These are phyloP conservation scores for Microcaecilia unicolor DNA, from an alignment of 2,797 vertebrate species.

Conservation along the genomic window DNA sequence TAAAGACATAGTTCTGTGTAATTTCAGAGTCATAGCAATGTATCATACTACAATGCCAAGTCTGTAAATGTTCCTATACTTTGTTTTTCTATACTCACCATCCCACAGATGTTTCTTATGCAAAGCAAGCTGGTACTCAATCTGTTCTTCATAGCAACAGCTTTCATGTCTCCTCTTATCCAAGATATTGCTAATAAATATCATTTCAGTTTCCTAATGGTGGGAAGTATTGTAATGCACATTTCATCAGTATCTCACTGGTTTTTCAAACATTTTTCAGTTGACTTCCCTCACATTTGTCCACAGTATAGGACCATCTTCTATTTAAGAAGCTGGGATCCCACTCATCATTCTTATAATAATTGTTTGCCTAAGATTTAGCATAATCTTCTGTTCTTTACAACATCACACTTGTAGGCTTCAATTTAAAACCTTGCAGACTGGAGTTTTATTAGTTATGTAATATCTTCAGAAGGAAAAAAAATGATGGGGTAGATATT, in stretches of 20 bases:
- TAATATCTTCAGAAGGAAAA: no score
- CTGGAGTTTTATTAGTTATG: no score
- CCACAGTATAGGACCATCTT: constrained; percentile 8
- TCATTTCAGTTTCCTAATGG: constrained; percentile 8
- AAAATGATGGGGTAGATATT: no score
- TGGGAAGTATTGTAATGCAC: neutral
- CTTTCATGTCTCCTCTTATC: constrained; percentile 60
- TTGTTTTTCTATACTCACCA: constrained; percentile 39
- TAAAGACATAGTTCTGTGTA: neutral
- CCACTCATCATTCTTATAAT: neutral
- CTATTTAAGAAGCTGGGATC: no score
- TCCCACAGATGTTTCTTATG: constrained; percentile 48
- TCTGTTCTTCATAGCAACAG: constrained; percentile 58
- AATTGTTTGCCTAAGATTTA: no score
- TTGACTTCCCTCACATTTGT: constrained; percentile 7
- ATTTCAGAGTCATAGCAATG: constrained; percentile 1
- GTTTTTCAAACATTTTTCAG: no score
- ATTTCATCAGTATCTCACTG: constrained; percentile 15
- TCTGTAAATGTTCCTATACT: constrained; percentile 54
- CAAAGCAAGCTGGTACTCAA: constrained; percentile 60
- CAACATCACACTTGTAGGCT: constrained; percentile 4
- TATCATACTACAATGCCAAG: neutral
- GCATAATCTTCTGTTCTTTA: constrained; percentile 16
- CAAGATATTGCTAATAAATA: constrained; percentile 65
- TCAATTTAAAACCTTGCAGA: no score